A percentile compares a stretch with the other conserved stretches of the same genome.
Conservation (phyloP, 2,888 invertebrate genomes). For the Patella pellucida region DNA sequence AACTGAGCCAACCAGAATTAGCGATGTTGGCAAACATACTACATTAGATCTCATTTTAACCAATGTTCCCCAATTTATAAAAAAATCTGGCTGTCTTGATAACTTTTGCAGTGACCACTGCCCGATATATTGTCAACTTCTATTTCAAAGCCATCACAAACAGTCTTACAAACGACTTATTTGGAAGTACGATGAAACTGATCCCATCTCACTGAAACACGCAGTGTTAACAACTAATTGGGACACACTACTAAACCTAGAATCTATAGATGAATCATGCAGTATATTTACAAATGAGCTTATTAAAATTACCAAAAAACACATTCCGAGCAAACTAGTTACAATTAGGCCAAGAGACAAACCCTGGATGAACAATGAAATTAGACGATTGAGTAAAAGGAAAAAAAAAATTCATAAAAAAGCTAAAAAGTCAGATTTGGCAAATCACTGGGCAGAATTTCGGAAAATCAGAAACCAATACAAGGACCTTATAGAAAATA, state of each 20-base stretch:
- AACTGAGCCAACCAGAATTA: not conserved
- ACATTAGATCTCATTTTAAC: not conserved
- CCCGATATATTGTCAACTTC: not conserved
- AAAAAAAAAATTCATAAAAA: not conserved
- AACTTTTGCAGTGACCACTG: slow-evolving; percentile 1
- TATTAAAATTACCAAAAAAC: not conserved
- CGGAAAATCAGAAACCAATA: not conserved
- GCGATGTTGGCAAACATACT: not conserved
- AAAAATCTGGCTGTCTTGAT: not conserved
- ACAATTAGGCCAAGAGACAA: slow-evolving; percentile 2
- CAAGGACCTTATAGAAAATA: too few relatives aligned
- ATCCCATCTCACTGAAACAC: not conserved
- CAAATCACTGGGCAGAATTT: not conserved
- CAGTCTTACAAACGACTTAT: not conserved
- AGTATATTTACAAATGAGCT: not conserved
- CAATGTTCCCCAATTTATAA: not conserved
- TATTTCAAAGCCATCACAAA: not conserved
- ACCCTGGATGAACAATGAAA: slow-evolving; percentile 1
- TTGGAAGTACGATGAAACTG: not conserved
- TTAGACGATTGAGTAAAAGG: not conserved
- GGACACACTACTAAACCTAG: not conserved
- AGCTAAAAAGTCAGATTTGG: slow-evolving; percentile 2
- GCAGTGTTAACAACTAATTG: not conserved
- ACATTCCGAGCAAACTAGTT: not conserved
- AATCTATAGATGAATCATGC: not conserved